Evolutionary conservation across 2,113 vertebrate species (phyloP).

Genomic region (Helogale parvula): DNA sequence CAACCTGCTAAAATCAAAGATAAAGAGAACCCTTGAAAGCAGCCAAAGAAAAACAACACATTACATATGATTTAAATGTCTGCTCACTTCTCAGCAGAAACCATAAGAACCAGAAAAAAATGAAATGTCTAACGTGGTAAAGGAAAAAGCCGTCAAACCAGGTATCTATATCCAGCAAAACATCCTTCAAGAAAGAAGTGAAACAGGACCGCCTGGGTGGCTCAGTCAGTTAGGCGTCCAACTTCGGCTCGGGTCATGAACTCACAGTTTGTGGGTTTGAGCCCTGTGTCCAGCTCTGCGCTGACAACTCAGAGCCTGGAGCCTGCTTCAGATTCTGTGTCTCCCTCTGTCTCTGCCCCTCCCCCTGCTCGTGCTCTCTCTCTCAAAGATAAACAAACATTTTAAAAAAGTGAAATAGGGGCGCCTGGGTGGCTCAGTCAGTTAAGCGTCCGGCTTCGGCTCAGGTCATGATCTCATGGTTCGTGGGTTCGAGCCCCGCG

Average conservation of each 20-base stretch:
- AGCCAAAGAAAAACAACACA: neutral
- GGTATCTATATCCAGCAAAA: neutral
- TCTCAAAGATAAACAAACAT: too few relatives aligned
- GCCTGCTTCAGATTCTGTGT: too few relatives aligned
- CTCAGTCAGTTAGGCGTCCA: too few relatives aligned
- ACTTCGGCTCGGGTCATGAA: too few relatives aligned
- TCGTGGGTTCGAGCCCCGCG: too few relatives aligned
- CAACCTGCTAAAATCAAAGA: neutral
- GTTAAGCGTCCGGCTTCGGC: too few relatives aligned
- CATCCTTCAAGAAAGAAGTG: neutral
- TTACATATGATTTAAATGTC: neutral
- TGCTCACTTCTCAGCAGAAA: neutral
- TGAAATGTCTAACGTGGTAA: neutral
- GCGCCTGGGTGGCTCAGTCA: too few relatives aligned
- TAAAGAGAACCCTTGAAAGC: neutral
- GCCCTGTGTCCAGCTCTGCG: accelerated
- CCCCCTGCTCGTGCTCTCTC: too few relatives aligned
- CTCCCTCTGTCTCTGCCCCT: too few relatives aligned
- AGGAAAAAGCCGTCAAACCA: neutral
- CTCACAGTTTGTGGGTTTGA: too few relatives aligned
- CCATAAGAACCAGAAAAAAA: neutral
- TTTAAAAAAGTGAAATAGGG: neutral
- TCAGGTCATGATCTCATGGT: too few relatives aligned
- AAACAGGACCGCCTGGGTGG: neutral
- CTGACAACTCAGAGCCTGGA: too few relatives aligned